Evolutionary conservation across 2,888 invertebrate genomes (phyloP).

Genomic region (Apoderus coryli): DNA sequence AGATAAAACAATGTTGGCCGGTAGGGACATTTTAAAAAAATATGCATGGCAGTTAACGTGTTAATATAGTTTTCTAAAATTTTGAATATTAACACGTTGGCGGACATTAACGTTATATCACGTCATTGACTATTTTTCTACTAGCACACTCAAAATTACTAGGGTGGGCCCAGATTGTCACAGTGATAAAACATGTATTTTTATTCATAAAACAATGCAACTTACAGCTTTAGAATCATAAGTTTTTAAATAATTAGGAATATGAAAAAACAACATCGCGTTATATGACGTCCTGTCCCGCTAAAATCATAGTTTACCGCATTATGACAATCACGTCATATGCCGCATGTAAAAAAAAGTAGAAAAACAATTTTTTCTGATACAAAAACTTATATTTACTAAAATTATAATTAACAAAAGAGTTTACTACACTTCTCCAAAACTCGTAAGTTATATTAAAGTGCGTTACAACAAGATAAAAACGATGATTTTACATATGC

Average conservation of each 20-base stretch:
- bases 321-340: constrained; percentile 1
- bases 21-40: no score
- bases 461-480: constrained; percentile 1
- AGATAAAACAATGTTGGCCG: no score
- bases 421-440: no score
- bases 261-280: constrained; percentile 1
- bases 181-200: constrained; percentile 3
- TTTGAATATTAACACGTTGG: constrained; percentile 1
- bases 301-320: neutral
- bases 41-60: no score
- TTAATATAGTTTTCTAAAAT: no score
- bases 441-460: no score
- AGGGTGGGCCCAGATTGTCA: neutral
- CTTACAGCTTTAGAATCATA: constrained; percentile 1
- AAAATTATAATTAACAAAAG: no score
- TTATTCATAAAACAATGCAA: neutral
- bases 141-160: neutral
- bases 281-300: constrained; percentile 1
- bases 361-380: no score
- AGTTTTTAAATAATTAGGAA: constrained; percentile 1
- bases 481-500: no score
- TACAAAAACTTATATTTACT: neutral
- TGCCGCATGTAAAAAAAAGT: constrained; percentile 1
- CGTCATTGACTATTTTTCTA: neutral
- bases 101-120: constrained; percentile 2